These are phyloP conservation scores for Acridotheres tristis DNA, from an alignment of 2,797 vertebrate genomes.

Conservation along the genomic window DNA sequence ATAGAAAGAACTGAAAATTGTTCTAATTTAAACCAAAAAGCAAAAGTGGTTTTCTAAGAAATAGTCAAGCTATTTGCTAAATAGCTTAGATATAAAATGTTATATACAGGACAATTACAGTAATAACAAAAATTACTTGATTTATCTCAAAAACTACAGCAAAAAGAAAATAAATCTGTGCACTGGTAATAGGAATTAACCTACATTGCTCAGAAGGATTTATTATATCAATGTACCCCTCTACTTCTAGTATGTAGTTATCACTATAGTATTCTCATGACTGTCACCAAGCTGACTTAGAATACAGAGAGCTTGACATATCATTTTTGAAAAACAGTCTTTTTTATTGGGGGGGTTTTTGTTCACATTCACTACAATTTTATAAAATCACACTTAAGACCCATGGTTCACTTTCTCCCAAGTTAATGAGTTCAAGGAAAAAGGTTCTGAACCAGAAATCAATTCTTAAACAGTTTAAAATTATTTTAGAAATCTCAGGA, in stretches of 20 bases:
- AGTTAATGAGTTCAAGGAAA: neutral
- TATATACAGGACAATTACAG: neutral
- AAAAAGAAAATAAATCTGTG: neutral
- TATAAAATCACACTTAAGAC: neutral
- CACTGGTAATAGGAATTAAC: neutral
- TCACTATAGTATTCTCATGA: neutral
- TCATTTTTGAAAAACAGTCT: neutral
- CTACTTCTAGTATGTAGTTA: neutral
- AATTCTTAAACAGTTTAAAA: neutral
- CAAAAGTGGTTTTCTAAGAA: neutral
- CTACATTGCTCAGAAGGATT: neutral
- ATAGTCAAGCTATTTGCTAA: neutral
- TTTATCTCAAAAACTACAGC: neutral
- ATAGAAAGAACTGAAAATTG: neutral
- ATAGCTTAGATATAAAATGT: neutral
- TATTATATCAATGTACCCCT: neutral
- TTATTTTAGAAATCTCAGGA: neutral
- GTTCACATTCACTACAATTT: neutral
- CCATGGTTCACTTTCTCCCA: neutral
- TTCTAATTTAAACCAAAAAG: neutral
- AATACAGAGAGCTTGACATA: neutral
- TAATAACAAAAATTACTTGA: neutral
- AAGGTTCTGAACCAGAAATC: neutral
- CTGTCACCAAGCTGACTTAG: neutral
- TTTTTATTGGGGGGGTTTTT: accelerated